phyloP scores from a whole-genome alignment of 2,888 invertebrate species.

The Exocentrus adspersus region DNA sequence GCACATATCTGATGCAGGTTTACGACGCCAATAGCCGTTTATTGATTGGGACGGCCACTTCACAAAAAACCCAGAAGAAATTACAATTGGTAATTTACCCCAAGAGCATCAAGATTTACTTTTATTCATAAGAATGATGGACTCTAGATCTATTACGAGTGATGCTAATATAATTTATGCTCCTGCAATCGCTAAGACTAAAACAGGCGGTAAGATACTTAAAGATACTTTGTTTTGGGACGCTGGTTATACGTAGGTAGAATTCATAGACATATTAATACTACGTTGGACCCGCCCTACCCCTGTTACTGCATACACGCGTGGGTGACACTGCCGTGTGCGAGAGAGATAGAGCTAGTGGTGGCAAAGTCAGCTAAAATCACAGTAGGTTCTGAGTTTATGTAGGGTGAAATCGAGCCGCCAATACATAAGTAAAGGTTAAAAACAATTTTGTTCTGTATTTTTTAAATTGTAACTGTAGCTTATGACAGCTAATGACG shows the following conservation, averaged over 20 bases:
- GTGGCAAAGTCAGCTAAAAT: no score
- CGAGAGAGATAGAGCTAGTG: no score
- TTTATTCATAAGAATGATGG: slow-evolving; percentile 66
- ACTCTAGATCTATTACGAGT: slow-evolving; percentile 64
- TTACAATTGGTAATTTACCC: slow-evolving; percentile 64
- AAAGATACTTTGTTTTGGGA: slow-evolving; percentile 35
- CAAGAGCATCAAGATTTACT: slow-evolving; percentile 61
- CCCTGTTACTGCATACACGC: no score
- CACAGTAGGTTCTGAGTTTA: no score
- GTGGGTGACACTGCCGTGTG: no score
- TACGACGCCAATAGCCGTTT: slow-evolving; percentile 66
- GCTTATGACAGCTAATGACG: no score
- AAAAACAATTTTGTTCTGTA: no score
- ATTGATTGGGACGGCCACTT: slow-evolving; percentile 66
- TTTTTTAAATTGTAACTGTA: no score
- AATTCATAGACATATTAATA: no score
- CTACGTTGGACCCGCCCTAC: no score
- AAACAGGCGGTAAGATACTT: slow-evolving; percentile 49
- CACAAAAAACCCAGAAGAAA: slow-evolving; percentile 63
- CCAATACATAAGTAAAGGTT: no score
- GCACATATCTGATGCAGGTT: slow-evolving; percentile 66
- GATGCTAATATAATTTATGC: slow-evolving; percentile 66
- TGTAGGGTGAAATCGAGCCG: no score
- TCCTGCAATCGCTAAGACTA: slow-evolving; percentile 48
- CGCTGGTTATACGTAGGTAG: slow-evolving; percentile 23